Conservation (phyloP, 2,888 invertebrate genomes). For the Eilema caniola region DNA sequence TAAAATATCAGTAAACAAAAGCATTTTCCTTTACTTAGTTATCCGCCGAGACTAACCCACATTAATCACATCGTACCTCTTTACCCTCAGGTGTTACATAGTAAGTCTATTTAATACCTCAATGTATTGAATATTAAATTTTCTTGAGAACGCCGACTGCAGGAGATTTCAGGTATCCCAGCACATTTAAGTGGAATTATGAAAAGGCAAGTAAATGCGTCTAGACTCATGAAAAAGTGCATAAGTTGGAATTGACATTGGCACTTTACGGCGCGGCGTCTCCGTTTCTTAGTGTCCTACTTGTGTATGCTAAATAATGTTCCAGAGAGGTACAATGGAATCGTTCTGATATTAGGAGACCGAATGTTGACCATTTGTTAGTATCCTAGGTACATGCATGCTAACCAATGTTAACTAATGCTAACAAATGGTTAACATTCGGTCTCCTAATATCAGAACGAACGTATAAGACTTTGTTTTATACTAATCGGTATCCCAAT, state of each 20-base stretch:
- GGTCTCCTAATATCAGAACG: constrained; percentile 43
- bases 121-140: background rate
- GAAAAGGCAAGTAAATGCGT: constrained; percentile 57
- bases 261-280: constrained; percentile 62
- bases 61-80: constrained; percentile 1
- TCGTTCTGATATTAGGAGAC: constrained; percentile 43
- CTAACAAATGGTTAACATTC: no score
- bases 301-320: constrained; percentile 71
- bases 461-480: no score
- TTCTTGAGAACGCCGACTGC: constrained; percentile 19
- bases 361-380: no score
- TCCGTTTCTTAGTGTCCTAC: constrained; percentile 72
- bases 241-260: constrained; percentile 68
- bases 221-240: constrained; percentile 67
- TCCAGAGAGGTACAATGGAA: constrained; percentile 28
- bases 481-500: no score
- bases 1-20: background rate
- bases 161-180: constrained; percentile 18
- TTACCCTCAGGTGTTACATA: background rate
- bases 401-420: no score
- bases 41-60: constrained; percentile 2
- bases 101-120: constrained; percentile 2
- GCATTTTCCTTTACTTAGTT: background rate
- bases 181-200: constrained; percentile 29
- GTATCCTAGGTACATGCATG: no score